phyloP scores from a whole-genome alignment of 2,113 vertebrate species.

The Corythornis vintsioides region DNA sequence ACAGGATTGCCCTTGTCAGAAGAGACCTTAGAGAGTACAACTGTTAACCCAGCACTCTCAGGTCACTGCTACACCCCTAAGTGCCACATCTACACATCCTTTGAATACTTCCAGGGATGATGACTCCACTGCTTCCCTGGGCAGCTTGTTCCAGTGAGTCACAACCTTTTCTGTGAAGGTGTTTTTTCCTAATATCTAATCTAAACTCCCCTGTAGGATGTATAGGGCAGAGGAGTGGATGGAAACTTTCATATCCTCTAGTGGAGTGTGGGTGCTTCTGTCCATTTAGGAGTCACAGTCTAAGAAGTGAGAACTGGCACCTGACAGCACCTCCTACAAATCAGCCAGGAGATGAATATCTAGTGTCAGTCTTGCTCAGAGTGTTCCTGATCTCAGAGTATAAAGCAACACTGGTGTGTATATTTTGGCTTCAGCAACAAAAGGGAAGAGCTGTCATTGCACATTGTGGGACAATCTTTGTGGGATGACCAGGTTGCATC shows the following conservation, averaged over 20 bases:
- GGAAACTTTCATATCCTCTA: neutral
- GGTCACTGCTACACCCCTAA: no score
- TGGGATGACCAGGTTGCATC: neutral
- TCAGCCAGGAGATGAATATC: neutral
- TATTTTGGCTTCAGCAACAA: neutral
- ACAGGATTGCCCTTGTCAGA: no score
- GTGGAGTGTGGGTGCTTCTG: neutral
- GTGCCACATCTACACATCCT: no score
- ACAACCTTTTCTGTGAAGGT: no score
- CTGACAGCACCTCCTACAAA: neutral
- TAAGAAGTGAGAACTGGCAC: neutral
- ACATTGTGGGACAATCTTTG: neutral
- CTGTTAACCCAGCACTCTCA: no score
- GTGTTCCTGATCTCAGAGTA: neutral
- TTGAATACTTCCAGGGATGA: no score
- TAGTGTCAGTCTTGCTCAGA: neutral
- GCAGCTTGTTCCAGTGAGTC: no score
- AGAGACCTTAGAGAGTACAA: no score
- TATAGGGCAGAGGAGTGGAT: neutral
- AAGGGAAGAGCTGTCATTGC: neutral
- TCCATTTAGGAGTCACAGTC: neutral
- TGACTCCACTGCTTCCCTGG: no score
- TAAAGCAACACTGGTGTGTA: neutral
- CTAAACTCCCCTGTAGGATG: neutral
- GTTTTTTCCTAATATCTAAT: no score